Percentiles rank a stretch among this genome's conserved stretches.
phyloP scores from a whole-genome alignment of 1,140 invertebrate species.

The Philaenus spumarius region DNA sequence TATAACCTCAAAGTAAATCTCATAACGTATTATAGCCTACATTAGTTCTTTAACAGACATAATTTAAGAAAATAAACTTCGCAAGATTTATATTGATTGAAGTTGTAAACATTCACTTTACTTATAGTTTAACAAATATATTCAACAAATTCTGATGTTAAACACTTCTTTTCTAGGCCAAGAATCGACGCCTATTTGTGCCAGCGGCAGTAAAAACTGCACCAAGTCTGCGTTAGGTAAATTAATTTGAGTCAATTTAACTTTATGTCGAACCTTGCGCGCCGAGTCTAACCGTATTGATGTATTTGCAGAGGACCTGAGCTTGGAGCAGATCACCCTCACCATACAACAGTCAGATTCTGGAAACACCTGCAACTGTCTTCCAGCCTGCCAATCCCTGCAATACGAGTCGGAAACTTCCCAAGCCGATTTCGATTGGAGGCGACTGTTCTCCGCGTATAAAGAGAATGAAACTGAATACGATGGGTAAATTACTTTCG shows the following conservation, averaged over 20 bases:
- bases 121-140: too few relatives aligned
- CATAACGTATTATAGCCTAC: too few relatives aligned
- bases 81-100: too few relatives aligned
- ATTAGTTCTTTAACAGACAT: too few relatives aligned
- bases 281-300: too few relatives aligned
- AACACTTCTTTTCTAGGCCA: conserved; percentile 40
- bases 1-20: too few relatives aligned
- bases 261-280: too few relatives aligned
- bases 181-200: conserved; percentile 40
- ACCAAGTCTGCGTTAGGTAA: conserved; percentile 38
- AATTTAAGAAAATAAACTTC: too few relatives aligned
- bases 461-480: conserved; percentile 31
- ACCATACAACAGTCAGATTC: not conserved
- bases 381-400: conserved; percentile 58
- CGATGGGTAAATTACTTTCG: conserved; percentile 39
- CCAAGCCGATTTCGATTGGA: conserved; percentile 53
- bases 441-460: conserved; percentile 43
- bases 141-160: too few relatives aligned
- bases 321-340: conserved; percentile 44
- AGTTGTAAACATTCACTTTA: too few relatives aligned
- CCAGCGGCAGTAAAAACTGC: conserved; percentile 37
- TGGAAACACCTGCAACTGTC: conserved; percentile 47
- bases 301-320: conserved; percentile 43
- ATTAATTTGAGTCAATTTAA: conserved; percentile 9
- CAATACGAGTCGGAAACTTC: conserved; percentile 59